Evolutionary conservation across 2,113 vertebrate species (phyloP), one percentile per base, ranked within the genome.

Genomic region (Cranoglanis bouderius): DNA sequence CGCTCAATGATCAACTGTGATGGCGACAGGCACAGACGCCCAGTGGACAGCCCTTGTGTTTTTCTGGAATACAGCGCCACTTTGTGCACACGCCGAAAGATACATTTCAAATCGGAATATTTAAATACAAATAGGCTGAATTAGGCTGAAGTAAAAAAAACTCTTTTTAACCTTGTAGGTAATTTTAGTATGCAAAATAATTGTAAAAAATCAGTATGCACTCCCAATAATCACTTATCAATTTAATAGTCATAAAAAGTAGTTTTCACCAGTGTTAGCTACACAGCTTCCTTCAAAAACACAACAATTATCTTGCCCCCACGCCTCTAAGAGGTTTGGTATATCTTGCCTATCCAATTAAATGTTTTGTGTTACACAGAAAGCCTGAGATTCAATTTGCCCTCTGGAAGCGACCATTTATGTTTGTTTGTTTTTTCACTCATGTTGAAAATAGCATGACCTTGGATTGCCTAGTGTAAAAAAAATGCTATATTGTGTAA

Each of bases 11-110:
- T 72, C 32, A 24, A 59, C 63, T 38, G 51, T 65, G 29, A 53
- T 75, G 61, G 26, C 46, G 78, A 19, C 49, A 24, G 78, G 6
- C 1, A 19, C n/a, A 59, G 21, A 43, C 43, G 49, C 40, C 61
- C 83, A 85, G 43, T 67, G 57, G 78, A 63, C 46, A 40, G 43
- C 32, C 18, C 21, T 18, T 40, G 26, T 5, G 0, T 84, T 92
- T 93, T 90, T 14, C 19, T 90, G 51, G 86, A 88, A 80, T 67
- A 90, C 89, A 92, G 91, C 90, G 91, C 91, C 91, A 65, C 90
- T 74, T 10, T 86, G 87, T 43, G 91, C 67, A 65, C 84, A 91
- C 18, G 6, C 2, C 7, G 4, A 40, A 85, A 14, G 19, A 57
- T 19, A 29, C 35, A 38, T 57, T 55, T 57, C 19, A 95, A 91